Evolutionary conservation across 2,888 invertebrate species (phyloP), one percentile per base, ranked within the genome.

Genomic region (Ochropleura leucogaster): DNA sequence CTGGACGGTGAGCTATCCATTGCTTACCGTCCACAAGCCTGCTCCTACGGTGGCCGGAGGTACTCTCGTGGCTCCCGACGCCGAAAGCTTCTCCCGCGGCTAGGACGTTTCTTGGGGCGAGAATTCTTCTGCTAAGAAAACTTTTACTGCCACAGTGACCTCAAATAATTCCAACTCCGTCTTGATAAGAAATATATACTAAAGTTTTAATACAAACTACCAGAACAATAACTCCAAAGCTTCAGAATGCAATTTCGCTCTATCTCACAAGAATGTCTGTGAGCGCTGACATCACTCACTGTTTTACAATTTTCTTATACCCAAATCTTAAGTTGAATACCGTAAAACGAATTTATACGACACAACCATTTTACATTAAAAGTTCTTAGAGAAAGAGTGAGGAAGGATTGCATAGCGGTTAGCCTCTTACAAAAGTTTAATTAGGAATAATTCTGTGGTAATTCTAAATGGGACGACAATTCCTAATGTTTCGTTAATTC

Each of bases 281-380:
- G 46, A 76, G 71, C 42, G 47, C 53, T 57, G 55, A 73, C 74
- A 84, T 86, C 62, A 67, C 62, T 81, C 84, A 64, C 72, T 66
- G 72, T 69, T 79, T 55, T 67, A 75, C 67, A 79, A 77, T 84
- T 83, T 72, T 68, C 73, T 72, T 68, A 81, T 55, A 71, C 70
- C 72, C 47, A 59, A 74, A 68, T 64, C 81, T 62, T 80, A 70
- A 78, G 84, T 82, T 81, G 85, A 82, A 83, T 83, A 84, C 88
- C 88, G 89, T 90, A 88, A 91, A 91, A 83, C 80, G 86, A 89
- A 91, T 91, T 91, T 90, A 90, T 90, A 82, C 80, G 77, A 80
- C 85, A 76, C 85, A 90, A 85, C 88, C 88, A 86, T 86, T 89
- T 84, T 83, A 88, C 87, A 88, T 89, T 90, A 85, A 88, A 89